Base-by-base conservation (phyloP, 2,888 invertebrate species). In the Trissolcus brochymenae region DNA sequence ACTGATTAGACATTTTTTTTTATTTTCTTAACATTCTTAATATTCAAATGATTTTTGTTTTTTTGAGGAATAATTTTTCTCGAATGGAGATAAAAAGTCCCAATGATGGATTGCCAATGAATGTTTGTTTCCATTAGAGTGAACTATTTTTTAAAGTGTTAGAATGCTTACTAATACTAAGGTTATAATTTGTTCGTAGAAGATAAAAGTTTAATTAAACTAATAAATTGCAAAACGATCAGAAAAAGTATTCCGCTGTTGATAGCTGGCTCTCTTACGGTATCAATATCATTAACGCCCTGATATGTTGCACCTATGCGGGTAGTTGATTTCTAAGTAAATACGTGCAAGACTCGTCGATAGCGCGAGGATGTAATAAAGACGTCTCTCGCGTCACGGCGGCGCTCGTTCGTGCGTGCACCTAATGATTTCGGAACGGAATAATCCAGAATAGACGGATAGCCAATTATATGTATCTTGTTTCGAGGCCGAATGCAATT, bases 371-470 rank as follows among this genome's bases (percentile, higher is more conserved):
- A 66, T 74, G 67, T 79, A 76, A 79, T 80, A 76, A 80, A 79
- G 80, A 79, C 78, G 75, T 79, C 60, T 75, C 76, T 66, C 77
- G 35, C 35, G 77, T 79, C 75, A 71, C 77, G 73, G 76, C 70
- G 70, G 76, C 70, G 70, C 76, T 73, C 61, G 55, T 76, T 71
- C 75, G 78, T 80, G 81, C 81, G 79, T 79, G 81, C 79, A 53
- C 67, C 76, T 78, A 81, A 81, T 80, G 79, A 81, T 80, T 78
- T 80, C 75, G 78, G 77, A 72, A 70, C 78, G 77, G 77, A 77
- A 79, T 81, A 74, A 78, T 78, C 80, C 74, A 80, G 79, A 81
- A 81, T 80, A 79, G 77, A 80, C 78, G 80, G 76, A 79, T 72
- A 72, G 70, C 73, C 80, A 77, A 80, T 80, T 80, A 80, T 80